phyloP scores from a whole-genome alignment of 1,140 invertebrate genomes.

The Melitaea cinxia region DNA sequence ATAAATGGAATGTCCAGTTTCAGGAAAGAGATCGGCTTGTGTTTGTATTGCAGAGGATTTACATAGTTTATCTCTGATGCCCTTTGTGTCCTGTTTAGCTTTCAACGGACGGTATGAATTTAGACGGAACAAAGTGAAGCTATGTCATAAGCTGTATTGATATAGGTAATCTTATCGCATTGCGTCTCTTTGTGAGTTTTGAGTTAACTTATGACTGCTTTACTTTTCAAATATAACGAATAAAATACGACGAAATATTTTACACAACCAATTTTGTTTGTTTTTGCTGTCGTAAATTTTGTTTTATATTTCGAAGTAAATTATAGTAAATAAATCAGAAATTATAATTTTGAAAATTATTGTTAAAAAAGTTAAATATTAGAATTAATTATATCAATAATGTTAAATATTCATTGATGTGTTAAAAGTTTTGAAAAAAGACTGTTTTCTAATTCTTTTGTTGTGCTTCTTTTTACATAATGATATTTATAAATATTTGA shows the following conservation, averaged over 20 bases:
- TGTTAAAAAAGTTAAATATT: no score
- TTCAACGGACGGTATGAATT: neutral
- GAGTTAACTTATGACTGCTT: neutral
- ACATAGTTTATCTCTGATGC: constrained; percentile 21
- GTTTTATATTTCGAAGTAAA: no score
- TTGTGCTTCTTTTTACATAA: no score
- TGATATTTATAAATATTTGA: no score
- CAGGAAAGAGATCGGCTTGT: constrained; percentile 27
- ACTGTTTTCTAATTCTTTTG: no score
- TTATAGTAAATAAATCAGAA: no score
- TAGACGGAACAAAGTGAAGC: constrained; percentile 10
- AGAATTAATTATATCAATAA: no score
- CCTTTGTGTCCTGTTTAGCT: constrained; percentile 27
- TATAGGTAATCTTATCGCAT: constrained; percentile 1
- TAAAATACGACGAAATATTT: neutral
- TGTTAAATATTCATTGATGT: no score
- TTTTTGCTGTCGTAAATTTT: no score
- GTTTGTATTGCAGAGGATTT: constrained; percentile 22
- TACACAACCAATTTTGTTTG: neutral
- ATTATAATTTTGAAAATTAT: no score
- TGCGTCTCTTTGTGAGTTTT: neutral
- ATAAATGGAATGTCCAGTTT: constrained; percentile 21
- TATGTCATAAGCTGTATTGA: neutral
- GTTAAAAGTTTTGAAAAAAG: no score
- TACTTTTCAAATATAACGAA: neutral